Percentiles rank a stretch among this genome's conserved stretches.
Evolutionary conservation across 2,113 vertebrate species (phyloP).

Genomic region (Pampusana beccarii): DNA sequence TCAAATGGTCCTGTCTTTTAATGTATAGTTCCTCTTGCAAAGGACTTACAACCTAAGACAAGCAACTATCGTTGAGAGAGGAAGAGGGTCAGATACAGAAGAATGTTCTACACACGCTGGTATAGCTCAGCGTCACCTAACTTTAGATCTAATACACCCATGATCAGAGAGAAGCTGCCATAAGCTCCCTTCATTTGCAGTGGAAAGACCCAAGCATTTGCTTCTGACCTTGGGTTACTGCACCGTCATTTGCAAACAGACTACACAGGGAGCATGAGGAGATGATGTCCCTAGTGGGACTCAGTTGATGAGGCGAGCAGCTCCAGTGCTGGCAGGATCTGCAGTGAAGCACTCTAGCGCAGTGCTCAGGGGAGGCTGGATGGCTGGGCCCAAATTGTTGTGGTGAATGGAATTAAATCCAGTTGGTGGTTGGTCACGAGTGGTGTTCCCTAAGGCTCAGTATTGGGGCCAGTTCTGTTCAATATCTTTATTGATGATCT

Average conservation of each 20-base stretch:
- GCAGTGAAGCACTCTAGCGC: too few species aligned
- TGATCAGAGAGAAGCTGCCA: neutral
- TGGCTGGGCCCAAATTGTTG: too few species aligned
- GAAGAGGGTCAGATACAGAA: neutral
- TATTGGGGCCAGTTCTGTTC: too few species aligned
- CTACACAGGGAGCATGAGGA: neutral
- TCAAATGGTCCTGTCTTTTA: neutral
- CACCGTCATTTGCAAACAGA: neutral
- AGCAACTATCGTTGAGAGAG: neutral
- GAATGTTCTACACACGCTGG: fast-evolving
- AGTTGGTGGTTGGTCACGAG: too few species aligned
- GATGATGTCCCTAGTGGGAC: neutral
- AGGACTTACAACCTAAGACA: neutral
- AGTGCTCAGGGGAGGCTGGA: too few species aligned
- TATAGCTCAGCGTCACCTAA: neutral
- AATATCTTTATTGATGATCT: too few species aligned
- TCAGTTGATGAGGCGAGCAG: neutral
- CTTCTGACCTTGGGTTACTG: neutral
- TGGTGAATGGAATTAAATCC: too few species aligned
- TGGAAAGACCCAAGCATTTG: neutral
- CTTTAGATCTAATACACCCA: neutral
- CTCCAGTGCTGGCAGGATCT: too few species aligned
- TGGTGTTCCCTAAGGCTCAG: too few species aligned
- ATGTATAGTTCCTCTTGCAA: neutral
- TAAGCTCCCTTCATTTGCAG: neutral